Evolutionary conservation across 92 coral and sea anemone genomes (phyloP).

Genomic region (Epizoanthus scotinus): DNA sequence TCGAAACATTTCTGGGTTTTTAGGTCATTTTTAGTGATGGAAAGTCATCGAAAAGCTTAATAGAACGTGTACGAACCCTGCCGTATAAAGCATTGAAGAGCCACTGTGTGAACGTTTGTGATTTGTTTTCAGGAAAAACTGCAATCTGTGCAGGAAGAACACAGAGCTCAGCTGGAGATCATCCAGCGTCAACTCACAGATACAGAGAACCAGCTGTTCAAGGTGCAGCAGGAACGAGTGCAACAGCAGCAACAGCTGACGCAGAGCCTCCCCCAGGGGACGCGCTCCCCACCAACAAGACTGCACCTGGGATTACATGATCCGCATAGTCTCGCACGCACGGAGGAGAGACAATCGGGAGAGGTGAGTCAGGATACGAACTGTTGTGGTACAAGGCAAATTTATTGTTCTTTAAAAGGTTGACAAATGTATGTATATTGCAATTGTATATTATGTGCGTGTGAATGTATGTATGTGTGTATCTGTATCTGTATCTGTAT

Average conservation of each 20-base stretch:
- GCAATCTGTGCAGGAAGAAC: conserved; percentile 73
- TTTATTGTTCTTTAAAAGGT: too few species aligned
- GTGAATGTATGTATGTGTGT: too few species aligned
- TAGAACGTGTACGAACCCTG: too few species aligned
- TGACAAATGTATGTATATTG: too few species aligned
- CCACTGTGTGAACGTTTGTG: too few species aligned
- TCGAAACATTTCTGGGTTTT: background rate
- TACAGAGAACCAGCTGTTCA: conserved; percentile 68
- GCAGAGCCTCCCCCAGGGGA: conserved; percentile 50
- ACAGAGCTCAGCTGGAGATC: conserved; percentile 64
- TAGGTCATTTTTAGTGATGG: too few species aligned
- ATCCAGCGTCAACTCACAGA: conserved; percentile 80
- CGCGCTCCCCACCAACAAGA: conserved; percentile 54
- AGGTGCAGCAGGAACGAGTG: conserved; percentile 58
- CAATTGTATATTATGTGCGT: too few species aligned
- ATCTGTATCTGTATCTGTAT: too few species aligned
- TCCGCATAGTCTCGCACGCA: conserved; percentile 59
- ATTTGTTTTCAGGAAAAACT: conserved; percentile 71
- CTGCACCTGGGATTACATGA: conserved; percentile 59
- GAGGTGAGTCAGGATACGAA: conserved; percentile 59
- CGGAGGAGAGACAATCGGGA: conserved; percentile 96
- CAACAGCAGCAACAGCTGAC: conserved; percentile 49
- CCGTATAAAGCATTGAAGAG: too few species aligned
- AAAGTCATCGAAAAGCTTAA: too few species aligned
- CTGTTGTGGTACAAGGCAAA: too few species aligned